Evolutionary conservation across 2,888 invertebrate genomes (phyloP).

Genomic region (Isotomurus palustris): DNA sequence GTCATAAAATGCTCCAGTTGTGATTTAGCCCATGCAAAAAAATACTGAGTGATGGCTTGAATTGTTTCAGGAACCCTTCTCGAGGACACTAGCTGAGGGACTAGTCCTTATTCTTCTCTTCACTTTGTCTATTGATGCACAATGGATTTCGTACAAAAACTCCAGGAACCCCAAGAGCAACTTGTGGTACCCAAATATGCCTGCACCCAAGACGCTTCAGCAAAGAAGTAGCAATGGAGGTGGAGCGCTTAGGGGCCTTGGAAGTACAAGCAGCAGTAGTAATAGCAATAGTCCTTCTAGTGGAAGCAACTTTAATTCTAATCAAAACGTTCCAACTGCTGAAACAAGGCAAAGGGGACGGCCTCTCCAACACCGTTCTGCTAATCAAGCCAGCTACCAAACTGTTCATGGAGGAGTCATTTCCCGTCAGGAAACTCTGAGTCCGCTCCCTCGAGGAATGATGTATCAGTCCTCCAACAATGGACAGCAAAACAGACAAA

Average conservation of each 20-base stretch:
- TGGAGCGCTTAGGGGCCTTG: conserved; percentile 1
- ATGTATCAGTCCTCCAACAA: neutral
- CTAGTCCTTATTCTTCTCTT: conserved; percentile 8
- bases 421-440: neutral
- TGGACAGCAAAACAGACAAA: neutral
- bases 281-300: neutral
- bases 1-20: neutral
- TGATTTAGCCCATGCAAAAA: neutral
- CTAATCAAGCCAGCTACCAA: neutral
- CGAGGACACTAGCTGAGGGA: neutral
- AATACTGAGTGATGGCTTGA: neutral
- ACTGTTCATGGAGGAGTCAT: conserved; percentile 5
- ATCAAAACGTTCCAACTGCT: neutral
- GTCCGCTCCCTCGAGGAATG: neutral
- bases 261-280: conserved; percentile 9
- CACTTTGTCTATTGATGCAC: conserved; percentile 16
- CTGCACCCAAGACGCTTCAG: conserved; percentile 15
- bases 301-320: neutral
- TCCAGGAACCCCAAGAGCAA: conserved; percentile 15
- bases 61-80: conserved; percentile 2
- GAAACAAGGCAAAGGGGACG: neutral
- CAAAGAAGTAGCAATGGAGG: conserved; percentile 18
- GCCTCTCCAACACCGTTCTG: neutral
- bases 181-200: conserved; percentile 33
- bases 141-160: conserved; percentile 22